These are phyloP conservation scores for Pampusana beccarii DNA, from an alignment of 2,113 vertebrate species.

Conservation along the genomic window DNA sequence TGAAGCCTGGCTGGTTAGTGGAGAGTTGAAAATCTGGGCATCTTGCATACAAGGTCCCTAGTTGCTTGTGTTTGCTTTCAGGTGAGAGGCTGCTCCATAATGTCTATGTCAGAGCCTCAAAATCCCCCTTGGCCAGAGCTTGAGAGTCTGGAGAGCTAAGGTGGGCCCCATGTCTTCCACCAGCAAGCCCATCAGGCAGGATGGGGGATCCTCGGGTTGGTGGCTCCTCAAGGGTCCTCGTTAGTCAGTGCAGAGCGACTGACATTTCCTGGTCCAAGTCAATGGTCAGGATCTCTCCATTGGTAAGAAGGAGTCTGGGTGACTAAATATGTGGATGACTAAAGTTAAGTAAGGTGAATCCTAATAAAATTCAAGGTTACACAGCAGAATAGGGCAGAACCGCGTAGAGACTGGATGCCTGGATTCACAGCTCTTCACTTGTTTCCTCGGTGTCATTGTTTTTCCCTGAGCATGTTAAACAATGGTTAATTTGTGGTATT, in stretches of 20 bases:
- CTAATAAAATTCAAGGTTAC: neutral
- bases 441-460: neutral
- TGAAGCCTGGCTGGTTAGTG: neutral
- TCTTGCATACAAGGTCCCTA: neutral
- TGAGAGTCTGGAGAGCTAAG: neutral
- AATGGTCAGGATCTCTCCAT: neutral
- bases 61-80: neutral
- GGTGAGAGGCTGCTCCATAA: neutral
- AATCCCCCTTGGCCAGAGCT: neutral
- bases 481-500: constrained; percentile 24
- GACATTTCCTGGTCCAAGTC: neutral
- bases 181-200: neutral
- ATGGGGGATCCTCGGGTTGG: neutral
- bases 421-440: neutral
- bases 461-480: neutral
- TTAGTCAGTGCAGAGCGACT: neutral
- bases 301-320: neutral
- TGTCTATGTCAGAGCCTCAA: neutral
- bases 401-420: neutral
- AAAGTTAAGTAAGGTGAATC: neutral
- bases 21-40: neutral
- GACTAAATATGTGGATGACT: neutral
- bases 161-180: neutral
- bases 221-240: neutral
- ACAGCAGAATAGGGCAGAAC: neutral